Evolutionary conservation across 2,113 vertebrate genomes (phyloP), one percentile per base, ranked within the genome.

Genomic region (Rissa tridactyla): DNA sequence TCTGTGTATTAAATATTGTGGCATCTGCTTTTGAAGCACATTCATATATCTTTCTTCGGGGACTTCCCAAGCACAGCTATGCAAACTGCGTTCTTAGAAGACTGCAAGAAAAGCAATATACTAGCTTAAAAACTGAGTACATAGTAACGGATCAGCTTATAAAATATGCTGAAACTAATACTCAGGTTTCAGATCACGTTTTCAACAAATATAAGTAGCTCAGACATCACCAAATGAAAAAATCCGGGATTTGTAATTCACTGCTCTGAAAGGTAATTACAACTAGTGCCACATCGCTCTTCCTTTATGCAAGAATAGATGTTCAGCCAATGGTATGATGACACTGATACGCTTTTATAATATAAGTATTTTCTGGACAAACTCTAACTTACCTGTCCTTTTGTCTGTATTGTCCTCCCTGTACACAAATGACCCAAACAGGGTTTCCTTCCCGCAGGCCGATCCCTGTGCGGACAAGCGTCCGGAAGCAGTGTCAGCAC

Each of bases 351-450:
- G 5, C 26, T 23, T 46, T 1, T 3, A 4, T 0, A 17, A 13
- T 0, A 5, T 0, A 7, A 23, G 13, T 7, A 68, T 17, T 14
- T 26, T 34, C 11, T 46, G 60, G 61, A 11, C 8, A 21, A 47
- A 30, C 1, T 16, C 49, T 21, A 7, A 18, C 32, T 82, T 87
- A 99, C 99, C 98, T 98, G 98, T 81, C 96, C 96, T 96, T 95
- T 98, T 0, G 97, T 29, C 54, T 94, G 97, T 3, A 69, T 17
- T 10, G 95, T 77, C 97, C 98, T 97, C 4, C 15, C 88, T 1
- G 86, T 55, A 52, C 99, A 99, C 3, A 93, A 60, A 6, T 88
- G 96, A 2, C 97, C 61, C 0, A 30, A 38, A 85, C 99, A 99
- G 9, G 95, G 96, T 82, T 98, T 98, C 27, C 94, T 96, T 22